These are phyloP conservation scores for Brachyhypopomus gauderio DNA, from an alignment of 2,113 vertebrate species.

Conservation along the genomic window DNA sequence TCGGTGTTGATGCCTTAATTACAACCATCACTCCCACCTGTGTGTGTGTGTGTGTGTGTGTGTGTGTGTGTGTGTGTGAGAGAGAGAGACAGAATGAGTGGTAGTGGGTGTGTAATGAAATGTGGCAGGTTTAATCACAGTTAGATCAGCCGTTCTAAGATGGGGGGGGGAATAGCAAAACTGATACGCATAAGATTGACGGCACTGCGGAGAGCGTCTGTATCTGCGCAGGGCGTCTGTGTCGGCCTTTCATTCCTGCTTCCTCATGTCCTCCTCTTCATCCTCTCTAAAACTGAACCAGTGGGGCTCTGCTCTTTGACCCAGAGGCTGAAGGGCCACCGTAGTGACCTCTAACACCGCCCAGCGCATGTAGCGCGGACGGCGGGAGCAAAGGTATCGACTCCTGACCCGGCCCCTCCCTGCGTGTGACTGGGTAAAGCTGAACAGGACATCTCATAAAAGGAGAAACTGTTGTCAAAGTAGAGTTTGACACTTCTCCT, in stretches of 20 bases:
- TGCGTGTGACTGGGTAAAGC: no score
- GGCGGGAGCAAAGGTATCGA: no score
- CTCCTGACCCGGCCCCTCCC: no score
- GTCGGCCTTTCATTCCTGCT: no score
- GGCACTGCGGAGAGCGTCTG: neutral
- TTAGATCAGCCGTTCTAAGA: constrained; percentile 36
- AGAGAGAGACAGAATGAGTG: neutral
- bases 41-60: constrained; percentile 5
- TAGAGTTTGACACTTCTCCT: neutral
- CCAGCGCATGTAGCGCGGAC: constrained; percentile 37
- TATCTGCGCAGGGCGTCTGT: neutral
- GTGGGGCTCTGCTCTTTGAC: constrained; percentile 65
- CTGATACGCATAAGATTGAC: constrained; percentile 20
- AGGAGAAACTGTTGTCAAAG: neutral
- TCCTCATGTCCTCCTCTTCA: neutral
- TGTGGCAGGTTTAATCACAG: constrained; percentile 53
- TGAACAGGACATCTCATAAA: neutral
- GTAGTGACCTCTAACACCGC: constrained; percentile 56
- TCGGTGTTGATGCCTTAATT: constrained; percentile 35
- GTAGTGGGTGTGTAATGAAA: constrained; percentile 46
- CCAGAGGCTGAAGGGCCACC: constrained; percentile 53
- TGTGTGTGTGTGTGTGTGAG: neutral
- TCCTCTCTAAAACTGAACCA: constrained; percentile 28
- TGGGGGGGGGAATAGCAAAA: constrained; percentile 14
- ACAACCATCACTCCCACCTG: constrained; percentile 25